A percentile compares a stretch with the other conserved stretches of the same genome.
phyloP scores from a whole-genome alignment of 1,140 invertebrate species.

The Lerema accius region DNA sequence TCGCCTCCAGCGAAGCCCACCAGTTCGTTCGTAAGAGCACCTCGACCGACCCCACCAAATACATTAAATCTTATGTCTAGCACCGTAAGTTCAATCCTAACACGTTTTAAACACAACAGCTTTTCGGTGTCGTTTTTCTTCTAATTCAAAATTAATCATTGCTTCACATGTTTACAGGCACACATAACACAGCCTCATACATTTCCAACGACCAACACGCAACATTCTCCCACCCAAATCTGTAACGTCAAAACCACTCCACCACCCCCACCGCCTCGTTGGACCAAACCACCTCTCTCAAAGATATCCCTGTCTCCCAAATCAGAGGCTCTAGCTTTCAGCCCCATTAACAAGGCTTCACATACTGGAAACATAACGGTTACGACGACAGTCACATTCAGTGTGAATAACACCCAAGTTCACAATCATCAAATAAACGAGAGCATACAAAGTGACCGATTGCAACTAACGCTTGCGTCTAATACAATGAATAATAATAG shows the following conservation, averaged over 20 bases:
- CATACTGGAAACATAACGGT: conserved; percentile 87
- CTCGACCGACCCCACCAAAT: conserved; percentile 91
- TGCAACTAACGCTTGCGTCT: conserved; percentile 80
- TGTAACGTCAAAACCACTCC: conserved; percentile 75
- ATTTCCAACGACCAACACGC: conserved; percentile 69
- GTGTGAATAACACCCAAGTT: conserved; percentile 85
- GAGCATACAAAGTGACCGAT: conserved; percentile 70
- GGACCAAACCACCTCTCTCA: conserved; percentile 85
- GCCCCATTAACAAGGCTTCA: conserved; percentile 76
- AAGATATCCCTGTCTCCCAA: conserved; percentile 86
- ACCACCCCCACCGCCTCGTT: conserved; percentile 85
- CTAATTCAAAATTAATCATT: conserved; percentile 50
- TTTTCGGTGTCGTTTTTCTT: conserved; percentile 48
- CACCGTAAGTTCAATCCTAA: conserved; percentile 68
- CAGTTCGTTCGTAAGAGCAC: conserved; percentile 82
- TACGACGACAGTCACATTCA: conserved; percentile 92
- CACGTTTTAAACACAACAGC: conserved; percentile 36
- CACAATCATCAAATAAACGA: conserved; percentile 79
- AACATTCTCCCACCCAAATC: conserved; percentile 69
- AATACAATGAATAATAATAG: conserved; percentile 71
- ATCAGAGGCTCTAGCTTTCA: conserved; percentile 81
- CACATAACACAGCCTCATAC: conserved; percentile 81
- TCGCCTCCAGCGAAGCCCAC: conserved; percentile 78
- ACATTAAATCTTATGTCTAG: conserved; percentile 88
- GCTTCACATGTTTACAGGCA: conserved; percentile 79